Percentiles rank a stretch among this genome's conserved stretches.
phyloP scores from a whole-genome alignment of 2,113 vertebrate genomes.

The Pseudopipra pipra region DNA sequence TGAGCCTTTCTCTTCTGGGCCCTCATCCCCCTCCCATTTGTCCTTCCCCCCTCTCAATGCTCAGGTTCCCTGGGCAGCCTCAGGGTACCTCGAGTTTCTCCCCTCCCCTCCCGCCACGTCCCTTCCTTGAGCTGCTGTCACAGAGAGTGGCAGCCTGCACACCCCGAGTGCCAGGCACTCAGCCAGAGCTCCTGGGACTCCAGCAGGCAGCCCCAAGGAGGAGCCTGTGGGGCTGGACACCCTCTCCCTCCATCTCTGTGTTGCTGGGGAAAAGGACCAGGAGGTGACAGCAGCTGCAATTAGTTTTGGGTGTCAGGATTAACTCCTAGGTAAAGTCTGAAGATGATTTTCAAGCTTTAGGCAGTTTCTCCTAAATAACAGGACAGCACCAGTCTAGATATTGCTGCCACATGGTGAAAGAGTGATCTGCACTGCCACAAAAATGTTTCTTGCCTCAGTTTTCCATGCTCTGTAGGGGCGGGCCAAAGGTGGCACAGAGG shows the following conservation, averaged over 20 bases:
- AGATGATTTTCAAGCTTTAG: background rate
- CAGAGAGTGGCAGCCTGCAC: background rate
- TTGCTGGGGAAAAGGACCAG: background rate
- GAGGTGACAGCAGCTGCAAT: background rate
- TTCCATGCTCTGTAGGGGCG: too few relatives aligned
- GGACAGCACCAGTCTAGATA: background rate
- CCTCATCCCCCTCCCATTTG: background rate
- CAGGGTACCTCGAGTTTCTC: background rate
- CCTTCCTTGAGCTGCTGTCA: background rate
- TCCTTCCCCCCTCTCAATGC: background rate
- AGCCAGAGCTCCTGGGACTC: background rate
- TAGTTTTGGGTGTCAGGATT: background rate
- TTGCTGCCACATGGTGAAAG: background rate
- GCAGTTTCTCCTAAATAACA: background rate
- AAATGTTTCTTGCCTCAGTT: background rate
- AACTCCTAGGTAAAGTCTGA: background rate
- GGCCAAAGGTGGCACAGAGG: too few relatives aligned
- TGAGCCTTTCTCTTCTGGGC: background rate
- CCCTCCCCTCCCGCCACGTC: background rate
- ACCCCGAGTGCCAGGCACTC: background rate
- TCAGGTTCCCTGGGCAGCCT: background rate
- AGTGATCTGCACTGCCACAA: background rate
- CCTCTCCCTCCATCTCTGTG: background rate
- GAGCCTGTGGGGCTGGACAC: background rate
- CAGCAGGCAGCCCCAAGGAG: background rate